Evolutionary conservation across 2,113 vertebrate species (phyloP), one percentile per base, ranked within the genome.

Genomic region (Oncorhynchus kisutch): DNA sequence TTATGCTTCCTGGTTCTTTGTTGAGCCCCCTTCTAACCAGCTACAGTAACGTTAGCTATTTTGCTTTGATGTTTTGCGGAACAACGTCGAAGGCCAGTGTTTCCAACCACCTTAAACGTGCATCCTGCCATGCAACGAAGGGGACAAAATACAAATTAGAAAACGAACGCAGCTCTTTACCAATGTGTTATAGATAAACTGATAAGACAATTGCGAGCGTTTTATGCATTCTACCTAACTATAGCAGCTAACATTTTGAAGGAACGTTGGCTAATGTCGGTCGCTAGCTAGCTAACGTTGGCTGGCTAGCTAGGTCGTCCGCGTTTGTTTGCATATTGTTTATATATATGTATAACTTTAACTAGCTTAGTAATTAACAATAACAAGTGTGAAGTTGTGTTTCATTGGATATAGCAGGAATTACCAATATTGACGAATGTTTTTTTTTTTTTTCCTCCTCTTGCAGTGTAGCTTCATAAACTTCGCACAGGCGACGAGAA

Each of bases 1-100:
- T n/a, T 59, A 48, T 45, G 78, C 81, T 84, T 86, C 83, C 82
- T 79, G 76, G 48, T 81, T 79, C 87, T 87, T 84, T 87, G 86
- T 84, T 86, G 75, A 82, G 59, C 54, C 67, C 60, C 14, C 6
- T 34, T 7, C 27, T 34, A 62, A 49, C 51, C 75, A 68, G 49
- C 60, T 59, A 73, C 73, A 45, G 39, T 45, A 27, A 27, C 27
- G 27, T 27, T 27, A 45, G 39, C 51, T 69, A 12, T 49, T 22
- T 31, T 25, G 59, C 48, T 62, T 73, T 31, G 31, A 31, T 31
- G 31, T 31, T 31, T 70, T 34, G 7, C 5, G 27, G 25, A 16
- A 78, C 70, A 68, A n/a, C 25, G 34, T 34, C 34, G 2, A 73
- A 34, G 73, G 76, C 78, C 76, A 78, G 51, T 67, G n/a, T 67